Conservation (phyloP, 2,888 invertebrate genomes). For the Diabrotica balteata region DNA sequence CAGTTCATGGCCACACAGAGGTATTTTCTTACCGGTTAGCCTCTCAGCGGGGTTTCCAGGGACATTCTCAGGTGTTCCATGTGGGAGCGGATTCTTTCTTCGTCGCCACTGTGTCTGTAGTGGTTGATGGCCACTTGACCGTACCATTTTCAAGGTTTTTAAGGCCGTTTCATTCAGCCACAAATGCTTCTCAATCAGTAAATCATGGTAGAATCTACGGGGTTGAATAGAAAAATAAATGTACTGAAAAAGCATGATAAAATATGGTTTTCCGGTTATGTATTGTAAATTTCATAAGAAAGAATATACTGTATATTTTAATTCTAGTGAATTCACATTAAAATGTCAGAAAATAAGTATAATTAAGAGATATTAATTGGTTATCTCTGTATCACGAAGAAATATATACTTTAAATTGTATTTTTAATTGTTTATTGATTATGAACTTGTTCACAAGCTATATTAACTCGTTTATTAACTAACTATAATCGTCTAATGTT, state of each 20-base stretch:
- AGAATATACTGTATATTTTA: too few species aligned
- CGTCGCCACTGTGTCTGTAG: constrained; percentile 45
- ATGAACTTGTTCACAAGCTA: too few species aligned
- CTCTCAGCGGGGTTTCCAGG: constrained; percentile 48
- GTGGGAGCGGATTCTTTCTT: constrained; percentile 35
- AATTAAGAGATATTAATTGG: too few species aligned
- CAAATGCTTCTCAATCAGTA: constrained; percentile 29
- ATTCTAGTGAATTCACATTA: too few species aligned
- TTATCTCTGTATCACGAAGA: too few species aligned
- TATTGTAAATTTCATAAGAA: too few species aligned
- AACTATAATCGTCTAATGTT: too few species aligned
- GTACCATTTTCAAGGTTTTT: constrained; percentile 35
- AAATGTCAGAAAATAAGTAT: too few species aligned
- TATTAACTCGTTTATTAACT: too few species aligned
- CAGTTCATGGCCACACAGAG: constrained; percentile 41
- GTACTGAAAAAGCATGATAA: not conserved
- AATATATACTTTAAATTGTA: too few species aligned
- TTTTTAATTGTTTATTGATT: too few species aligned
- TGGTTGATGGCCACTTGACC: constrained; percentile 38
- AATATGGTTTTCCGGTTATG: too few species aligned
- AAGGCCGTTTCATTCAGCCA: constrained; percentile 32
- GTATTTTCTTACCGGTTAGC: constrained; percentile 44
- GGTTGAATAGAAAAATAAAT: constrained; percentile 6
- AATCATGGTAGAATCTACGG: constrained; percentile 26
- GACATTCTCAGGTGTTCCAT: constrained; percentile 55